Evolutionary conservation across 2,888 invertebrate species (phyloP), one percentile per base, ranked within the genome.

Genomic region (Nemapogon koenigi): DNA sequence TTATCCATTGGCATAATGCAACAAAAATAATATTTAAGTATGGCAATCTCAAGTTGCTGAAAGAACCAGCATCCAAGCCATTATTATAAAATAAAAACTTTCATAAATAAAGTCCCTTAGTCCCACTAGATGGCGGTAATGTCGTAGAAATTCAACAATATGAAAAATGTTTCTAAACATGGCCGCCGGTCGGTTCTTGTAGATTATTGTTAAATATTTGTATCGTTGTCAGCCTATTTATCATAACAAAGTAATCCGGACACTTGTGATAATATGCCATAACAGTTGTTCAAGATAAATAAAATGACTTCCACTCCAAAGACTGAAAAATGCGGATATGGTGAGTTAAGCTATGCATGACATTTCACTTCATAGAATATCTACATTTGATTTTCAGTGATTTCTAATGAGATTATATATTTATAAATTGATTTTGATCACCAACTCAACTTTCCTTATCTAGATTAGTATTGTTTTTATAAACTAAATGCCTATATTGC

Each of bases 241-340:
- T 50, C 49, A 49, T 49, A 46, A 36, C 39, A 43, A 46, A 42
- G 52, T 53, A 44, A 29, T 44, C 48, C 43, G 46, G 47, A 46
- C 52, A 41, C 51, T 56, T 39, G 42, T 55, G 56, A 48, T 66
- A 75, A 64, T 64, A 73, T 76, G 78, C 50, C 61, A 59, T 60
- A 69, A 62, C 61, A 58, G 51, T 51, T 51, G 49, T 47, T 56
- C 49, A 49, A 44, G 51, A 45, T 49, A n/a, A 49, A 47, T 59
- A 66, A 51, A 57, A 78, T 78, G 78, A 75, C 69, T 68, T 78
- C 78, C 48, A 78, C 76, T 57, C 76, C 76, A 49, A 76, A 76
- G 68, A 64, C 75, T 60, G 78, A 76, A 45, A 76, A 70, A 75
- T 72, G 63, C 51, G 71, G 68, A 53, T 73, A 68, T 60, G 76